These are phyloP conservation scores for Bilobella aurantiaca DNA, from an alignment of 1,140 invertebrate genomes.

Conservation along the genomic window DNA sequence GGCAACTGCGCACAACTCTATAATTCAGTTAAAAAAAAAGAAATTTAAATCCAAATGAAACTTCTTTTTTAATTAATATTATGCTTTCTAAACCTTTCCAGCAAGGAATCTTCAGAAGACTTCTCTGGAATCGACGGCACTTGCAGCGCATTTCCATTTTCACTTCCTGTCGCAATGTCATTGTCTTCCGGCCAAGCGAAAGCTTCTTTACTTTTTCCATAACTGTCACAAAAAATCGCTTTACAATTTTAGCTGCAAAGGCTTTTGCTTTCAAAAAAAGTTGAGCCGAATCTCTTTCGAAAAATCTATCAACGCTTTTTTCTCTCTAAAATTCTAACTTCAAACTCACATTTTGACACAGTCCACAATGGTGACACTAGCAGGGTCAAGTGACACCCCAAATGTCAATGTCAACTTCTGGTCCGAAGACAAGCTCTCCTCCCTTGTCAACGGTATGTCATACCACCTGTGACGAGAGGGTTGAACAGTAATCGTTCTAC, in stretches of 20 bases:
- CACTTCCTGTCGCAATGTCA: slow-evolving; percentile 58
- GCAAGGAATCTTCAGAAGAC: slow-evolving; percentile 40
- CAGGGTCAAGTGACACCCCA: slow-evolving; percentile 73
- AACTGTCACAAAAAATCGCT: slow-evolving; percentile 49
- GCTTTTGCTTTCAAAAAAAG: too few species aligned
- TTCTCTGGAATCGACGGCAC: slow-evolving; percentile 36
- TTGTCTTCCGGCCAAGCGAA: slow-evolving; percentile 95
- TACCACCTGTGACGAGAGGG: slow-evolving; percentile 79
- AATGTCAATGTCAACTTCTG: slow-evolving; percentile 83
- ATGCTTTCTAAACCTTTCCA: slow-evolving; percentile 25
- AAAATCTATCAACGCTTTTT: neutral
- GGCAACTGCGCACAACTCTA: slow-evolving; percentile 23
- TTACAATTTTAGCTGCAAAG: too few species aligned
- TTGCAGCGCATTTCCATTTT: slow-evolving; percentile 37
- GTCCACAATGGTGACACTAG: slow-evolving; percentile 82
- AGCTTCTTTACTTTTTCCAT: slow-evolving; percentile 88
- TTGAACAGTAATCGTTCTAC: slow-evolving; percentile 63
- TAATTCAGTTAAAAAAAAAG: too few species aligned
- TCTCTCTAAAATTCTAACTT: neutral
- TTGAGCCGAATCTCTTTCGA: too few species aligned
- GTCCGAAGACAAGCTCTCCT: slow-evolving; percentile 86
- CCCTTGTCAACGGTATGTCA: slow-evolving; percentile 84
- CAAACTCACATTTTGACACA: slow-evolving; percentile 67
- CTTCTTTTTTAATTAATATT: neutral
- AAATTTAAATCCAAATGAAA: neutral